Percentiles rank a stretch among this genome's conserved stretches.
These are phyloP conservation scores for Drosophila micromelanica DNA, from an alignment of 1,140 invertebrate genomes.

Conservation along the genomic window DNA sequence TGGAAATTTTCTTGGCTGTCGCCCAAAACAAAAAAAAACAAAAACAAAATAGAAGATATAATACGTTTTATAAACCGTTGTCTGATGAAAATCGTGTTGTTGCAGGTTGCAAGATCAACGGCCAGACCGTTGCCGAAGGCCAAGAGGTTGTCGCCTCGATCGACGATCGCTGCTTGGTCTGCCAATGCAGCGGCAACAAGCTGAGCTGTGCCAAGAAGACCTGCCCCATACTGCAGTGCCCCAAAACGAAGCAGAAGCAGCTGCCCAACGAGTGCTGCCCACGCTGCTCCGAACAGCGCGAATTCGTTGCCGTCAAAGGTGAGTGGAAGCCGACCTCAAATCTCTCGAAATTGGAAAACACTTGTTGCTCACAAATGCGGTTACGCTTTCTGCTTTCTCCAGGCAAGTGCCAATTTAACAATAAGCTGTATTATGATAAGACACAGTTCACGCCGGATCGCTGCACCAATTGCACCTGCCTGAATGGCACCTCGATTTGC, in stretches of 20 bases:
- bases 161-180: constrained; percentile 94
- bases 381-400: constrained; percentile 45
- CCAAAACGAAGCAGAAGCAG: constrained; percentile 87
- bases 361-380: not conserved
- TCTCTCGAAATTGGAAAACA: not conserved
- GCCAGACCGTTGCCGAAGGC: constrained; percentile 88
- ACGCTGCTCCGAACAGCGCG: constrained; percentile 88
- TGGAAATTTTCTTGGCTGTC: constrained; percentile 75
- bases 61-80: constrained; percentile 41
- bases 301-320: constrained; percentile 85
- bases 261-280: constrained; percentile 93
- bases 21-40: constrained; percentile 52
- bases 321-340: constrained; percentile 50
- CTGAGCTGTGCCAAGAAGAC: constrained; percentile 92
- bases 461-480: constrained; percentile 93
- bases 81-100: constrained; percentile 29
- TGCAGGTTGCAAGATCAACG: constrained; percentile 91
- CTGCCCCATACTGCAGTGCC: constrained; percentile 93
- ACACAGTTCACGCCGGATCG: constrained; percentile 87
- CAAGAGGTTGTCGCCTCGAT: constrained; percentile 90
- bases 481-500: constrained; percentile 91
- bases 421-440: constrained; percentile 85
- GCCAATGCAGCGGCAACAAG: constrained; percentile 90
- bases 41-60: constrained; percentile 24
- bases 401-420: constrained; percentile 89